phyloP scores from a whole-genome alignment of 2,797 vertebrate genomes.

The Ctenopoma kingsleyae region DNA sequence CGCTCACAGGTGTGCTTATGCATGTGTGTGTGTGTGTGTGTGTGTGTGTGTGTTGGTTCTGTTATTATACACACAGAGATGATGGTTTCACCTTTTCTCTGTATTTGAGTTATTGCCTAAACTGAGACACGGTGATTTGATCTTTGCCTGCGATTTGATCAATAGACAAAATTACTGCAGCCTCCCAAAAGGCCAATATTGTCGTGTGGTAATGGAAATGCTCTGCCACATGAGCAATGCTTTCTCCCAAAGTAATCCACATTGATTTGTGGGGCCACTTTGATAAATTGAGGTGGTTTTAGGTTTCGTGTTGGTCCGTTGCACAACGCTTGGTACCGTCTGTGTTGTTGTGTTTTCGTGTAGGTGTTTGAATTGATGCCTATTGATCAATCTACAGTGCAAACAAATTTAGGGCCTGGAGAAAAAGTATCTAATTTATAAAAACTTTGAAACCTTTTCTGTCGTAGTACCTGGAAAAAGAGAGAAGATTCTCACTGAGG shows the following conservation, averaged over 20 bases:
- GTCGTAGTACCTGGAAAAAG: conserved; percentile 5
- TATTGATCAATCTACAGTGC: conserved; percentile 24
- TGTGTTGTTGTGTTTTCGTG: conserved; percentile 31
- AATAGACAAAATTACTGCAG: conserved; percentile 79
- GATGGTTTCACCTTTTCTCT: conserved; percentile 51
- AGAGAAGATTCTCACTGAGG: neutral
- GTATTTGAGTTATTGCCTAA: conserved; percentile 65
- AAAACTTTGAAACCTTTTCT: neutral
- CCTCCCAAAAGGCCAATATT: conserved; percentile 78
- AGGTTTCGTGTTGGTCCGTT: conserved; percentile 59
- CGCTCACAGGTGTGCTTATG: neutral
- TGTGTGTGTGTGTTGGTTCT: conserved; percentile 3
- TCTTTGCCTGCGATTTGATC: conserved; percentile 75
- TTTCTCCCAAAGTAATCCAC: conserved; percentile 82
- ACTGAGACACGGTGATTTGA: conserved; percentile 65
- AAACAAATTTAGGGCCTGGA: neutral
- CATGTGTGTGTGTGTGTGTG: conserved; percentile 11
- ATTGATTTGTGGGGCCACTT: conserved; percentile 85
- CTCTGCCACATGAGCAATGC: conserved; percentile 71
- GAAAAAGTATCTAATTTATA: conserved; percentile 5
- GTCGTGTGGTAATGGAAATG: conserved; percentile 81
- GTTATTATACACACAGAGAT: conserved; percentile 29
- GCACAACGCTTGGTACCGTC: conserved; percentile 42
- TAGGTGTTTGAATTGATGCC: conserved; percentile 30
- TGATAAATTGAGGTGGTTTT: conserved; percentile 84